A percentile compares a stretch with the other conserved stretches of the same genome.
These are phyloP conservation scores for Oryctolagus cuniculus DNA, from an alignment of 2,113 vertebrate species.

Conservation along the genomic window mOryCun1.1 NC_091435.1:43485501-43486000, in stretches of 20 bases:
- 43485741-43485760: not conserved
- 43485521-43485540: not conserved
- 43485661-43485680: not conserved
- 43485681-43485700: not conserved
- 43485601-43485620: not conserved
- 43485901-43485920: not conserved
- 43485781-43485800: not conserved
- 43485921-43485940: too few relatives aligned
- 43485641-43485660: not conserved
- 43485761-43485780: not conserved
- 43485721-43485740: not conserved
- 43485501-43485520: not conserved
- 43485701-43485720: not conserved
- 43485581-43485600: not conserved
- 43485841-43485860: too few relatives aligned
- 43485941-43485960: not conserved
- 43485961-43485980: not conserved
- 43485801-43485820: not conserved
- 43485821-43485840: not conserved
- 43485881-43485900: not conserved
- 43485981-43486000: not conserved
- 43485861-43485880: not conserved
- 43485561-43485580: not conserved
- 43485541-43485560: not conserved
- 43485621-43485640: not conserved